A percentile compares a stretch with the other conserved stretches of the same genome.
Conservation (phyloP, 2,888 invertebrate genomes). For the Netelia fuscicornis region DNA sequence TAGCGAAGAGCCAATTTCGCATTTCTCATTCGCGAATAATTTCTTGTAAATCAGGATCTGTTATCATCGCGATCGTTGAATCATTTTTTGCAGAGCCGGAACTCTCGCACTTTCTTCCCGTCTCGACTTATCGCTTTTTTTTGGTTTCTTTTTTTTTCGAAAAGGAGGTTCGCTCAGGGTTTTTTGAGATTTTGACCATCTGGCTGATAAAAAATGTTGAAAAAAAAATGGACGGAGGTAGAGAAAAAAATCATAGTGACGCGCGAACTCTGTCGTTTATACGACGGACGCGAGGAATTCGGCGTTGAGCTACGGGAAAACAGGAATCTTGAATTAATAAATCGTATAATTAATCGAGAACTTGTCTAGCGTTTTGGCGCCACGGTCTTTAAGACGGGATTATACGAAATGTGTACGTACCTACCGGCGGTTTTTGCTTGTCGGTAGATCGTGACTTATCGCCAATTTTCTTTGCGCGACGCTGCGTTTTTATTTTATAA, state of each 20-base stretch:
- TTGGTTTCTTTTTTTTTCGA: constrained; percentile 33
- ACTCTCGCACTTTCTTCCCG: constrained; percentile 21
- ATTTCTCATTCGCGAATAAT: constrained; percentile 15
- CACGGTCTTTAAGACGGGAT: constrained; percentile 60
- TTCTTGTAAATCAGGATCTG: neutral
- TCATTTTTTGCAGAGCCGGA: constrained; percentile 47
- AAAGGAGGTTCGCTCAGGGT: constrained; percentile 40
- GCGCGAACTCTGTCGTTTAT: constrained; percentile 38
- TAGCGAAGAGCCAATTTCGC: neutral
- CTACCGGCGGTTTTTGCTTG: neutral
- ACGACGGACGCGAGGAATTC: constrained; percentile 16
- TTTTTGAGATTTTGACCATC: constrained; percentile 31
- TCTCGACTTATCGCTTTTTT: neutral
- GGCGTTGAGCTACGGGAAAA: constrained; percentile 47
- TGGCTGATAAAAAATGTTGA: constrained; percentile 34
- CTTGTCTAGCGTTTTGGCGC: constrained; percentile 69
- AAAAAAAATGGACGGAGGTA: neutral
- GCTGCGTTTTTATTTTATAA: neutral
- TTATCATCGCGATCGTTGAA: constrained; percentile 28
- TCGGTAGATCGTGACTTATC: neutral
- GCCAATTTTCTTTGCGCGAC: neutral
- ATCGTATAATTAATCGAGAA: constrained; percentile 70
- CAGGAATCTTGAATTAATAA: constrained; percentile 67
- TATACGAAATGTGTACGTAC: constrained; percentile 40
- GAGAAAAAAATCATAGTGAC: constrained; percentile 20